Percentiles rank a stretch among this genome's conserved stretches.
Conservation (phyloP, 1,140 invertebrate species). For the Oryzaephilus surinamensis region DNA sequence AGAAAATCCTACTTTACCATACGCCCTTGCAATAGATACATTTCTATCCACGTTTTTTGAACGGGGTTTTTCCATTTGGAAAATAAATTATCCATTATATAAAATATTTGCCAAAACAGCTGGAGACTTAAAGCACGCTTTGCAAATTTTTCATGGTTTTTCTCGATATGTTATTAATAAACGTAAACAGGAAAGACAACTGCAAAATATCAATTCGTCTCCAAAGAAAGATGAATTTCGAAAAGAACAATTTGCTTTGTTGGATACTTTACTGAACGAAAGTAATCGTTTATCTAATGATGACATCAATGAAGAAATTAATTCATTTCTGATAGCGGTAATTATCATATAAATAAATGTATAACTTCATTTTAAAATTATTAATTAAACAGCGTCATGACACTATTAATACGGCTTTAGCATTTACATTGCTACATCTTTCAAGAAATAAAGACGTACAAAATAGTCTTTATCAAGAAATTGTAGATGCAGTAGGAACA, state of each 20-base stretch:
- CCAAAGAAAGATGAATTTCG: constrained; percentile 1
- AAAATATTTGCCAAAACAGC: constrained; percentile 6
- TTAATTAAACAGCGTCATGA: too few species aligned
- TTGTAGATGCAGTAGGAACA: constrained; percentile 41
- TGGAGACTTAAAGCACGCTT: constrained; percentile 4
- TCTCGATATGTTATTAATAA: constrained; percentile 9
- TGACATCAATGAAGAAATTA: constrained; percentile 71
- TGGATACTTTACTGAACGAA: constrained; percentile 15
- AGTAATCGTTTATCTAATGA: constrained; percentile 30
- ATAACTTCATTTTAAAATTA: too few species aligned
- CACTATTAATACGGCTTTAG: constrained; percentile 54
- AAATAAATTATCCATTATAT: constrained; percentile 12
- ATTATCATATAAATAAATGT: too few species aligned
- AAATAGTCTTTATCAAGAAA: constrained; percentile 48
- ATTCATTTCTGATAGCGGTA: constrained; percentile 72
- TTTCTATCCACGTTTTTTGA: constrained; percentile 15
- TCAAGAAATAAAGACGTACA: constrained; percentile 51
- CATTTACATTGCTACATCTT: constrained; percentile 47
- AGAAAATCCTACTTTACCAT: constrained; percentile 11
- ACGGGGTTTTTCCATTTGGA: constrained; percentile 13
- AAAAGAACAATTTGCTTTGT: constrained; percentile 10
- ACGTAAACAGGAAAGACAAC: constrained; percentile 7
- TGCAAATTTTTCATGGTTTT: constrained; percentile 12
- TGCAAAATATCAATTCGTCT: background rate
- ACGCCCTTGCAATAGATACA: constrained; percentile 10